Percentiles rank a stretch among this genome's conserved stretches.
These are phyloP conservation scores for Astyanax mexicanus DNA, from an alignment of 2,797 vertebrate genomes.

Conservation along the genomic window DNA sequence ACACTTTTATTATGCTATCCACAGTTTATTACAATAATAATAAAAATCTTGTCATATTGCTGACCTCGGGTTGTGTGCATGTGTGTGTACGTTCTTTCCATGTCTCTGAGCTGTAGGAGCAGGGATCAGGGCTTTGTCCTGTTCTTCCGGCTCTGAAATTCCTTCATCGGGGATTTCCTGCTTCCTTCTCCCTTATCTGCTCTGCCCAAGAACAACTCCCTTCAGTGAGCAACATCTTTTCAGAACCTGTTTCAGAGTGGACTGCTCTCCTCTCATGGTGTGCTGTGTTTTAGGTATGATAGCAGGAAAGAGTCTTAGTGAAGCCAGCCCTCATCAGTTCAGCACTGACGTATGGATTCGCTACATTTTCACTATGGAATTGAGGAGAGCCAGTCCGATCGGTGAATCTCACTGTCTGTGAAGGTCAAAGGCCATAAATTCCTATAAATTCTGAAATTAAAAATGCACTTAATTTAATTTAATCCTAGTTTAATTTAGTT, in stretches of 20 bases:
- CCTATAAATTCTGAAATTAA: too few species aligned
- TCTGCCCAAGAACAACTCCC: slow-evolving; percentile 14
- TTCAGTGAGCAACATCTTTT: slow-evolving; percentile 3
- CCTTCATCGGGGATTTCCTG: slow-evolving; percentile 3
- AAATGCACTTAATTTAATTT: too few species aligned
- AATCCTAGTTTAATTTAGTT: not conserved
- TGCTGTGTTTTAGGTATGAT: not conserved
- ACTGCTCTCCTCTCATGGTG: not conserved
- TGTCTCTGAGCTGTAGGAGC: too few species aligned
- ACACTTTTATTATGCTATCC: too few species aligned
- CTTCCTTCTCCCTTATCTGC: slow-evolving; percentile 10
- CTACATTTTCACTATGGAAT: slow-evolving; percentile 14
- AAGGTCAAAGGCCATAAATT: not conserved
- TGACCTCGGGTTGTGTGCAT: too few species aligned
- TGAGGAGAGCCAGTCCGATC: not conserved
- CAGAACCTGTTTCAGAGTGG: not conserved
- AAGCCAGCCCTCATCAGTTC: not conserved
- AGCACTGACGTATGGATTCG: not conserved
- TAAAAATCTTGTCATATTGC: too few species aligned
- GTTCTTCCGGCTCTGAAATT: not conserved
- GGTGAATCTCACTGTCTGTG: not conserved
- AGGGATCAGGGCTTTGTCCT: too few species aligned
- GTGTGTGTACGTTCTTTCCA: too few species aligned
- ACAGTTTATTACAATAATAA: too few species aligned
- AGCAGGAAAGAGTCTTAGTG: not conserved